Evolutionary conservation across 2,797 vertebrate species (phyloP).

Genomic region (Brachymystax lenok): DNA sequence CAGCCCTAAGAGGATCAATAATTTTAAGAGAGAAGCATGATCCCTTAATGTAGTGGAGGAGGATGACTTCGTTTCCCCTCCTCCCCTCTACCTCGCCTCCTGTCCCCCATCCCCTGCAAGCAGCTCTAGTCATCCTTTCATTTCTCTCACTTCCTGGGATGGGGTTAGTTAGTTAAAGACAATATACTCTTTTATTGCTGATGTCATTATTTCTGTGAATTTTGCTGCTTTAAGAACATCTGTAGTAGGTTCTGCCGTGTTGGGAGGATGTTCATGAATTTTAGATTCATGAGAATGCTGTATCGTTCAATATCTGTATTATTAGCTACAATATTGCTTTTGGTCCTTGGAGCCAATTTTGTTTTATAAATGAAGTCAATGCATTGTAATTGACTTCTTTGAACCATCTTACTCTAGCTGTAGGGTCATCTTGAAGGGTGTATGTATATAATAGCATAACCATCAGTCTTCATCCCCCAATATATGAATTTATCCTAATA

Average conservation of each 20-base stretch:
- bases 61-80: slow-evolving; percentile 62
- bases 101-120: not conserved
- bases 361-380: slow-evolving; percentile 41
- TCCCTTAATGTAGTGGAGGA: slow-evolving; percentile 81
- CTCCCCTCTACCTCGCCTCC: slow-evolving; percentile 7
- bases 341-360: slow-evolving; percentile 24
- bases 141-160: slow-evolving; percentile 51
- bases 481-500: slow-evolving; percentile 21
- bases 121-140: slow-evolving; percentile 59
- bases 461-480: slow-evolving; percentile 28
- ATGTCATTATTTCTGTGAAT: slow-evolving; percentile 43
- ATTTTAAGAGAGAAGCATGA: slow-evolving; percentile 82
- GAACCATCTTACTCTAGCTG: slow-evolving; percentile 27
- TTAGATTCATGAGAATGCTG: not conserved
- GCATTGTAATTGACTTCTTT: slow-evolving; percentile 40
- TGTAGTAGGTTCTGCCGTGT: not conserved
- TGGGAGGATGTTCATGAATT: not conserved
- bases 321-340: slow-evolving; percentile 33
- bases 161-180: slow-evolving; percentile 24
- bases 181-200: too few species aligned
- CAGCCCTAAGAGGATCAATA: slow-evolving; percentile 82
- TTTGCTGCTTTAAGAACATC: not conserved
- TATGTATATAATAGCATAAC: slow-evolving; percentile 15
- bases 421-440: slow-evolving; percentile 23
- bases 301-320: slow-evolving; percentile 16